Base-by-base conservation (phyloP, 2,113 vertebrate genomes). In the Antechinus stuartii region DNA sequence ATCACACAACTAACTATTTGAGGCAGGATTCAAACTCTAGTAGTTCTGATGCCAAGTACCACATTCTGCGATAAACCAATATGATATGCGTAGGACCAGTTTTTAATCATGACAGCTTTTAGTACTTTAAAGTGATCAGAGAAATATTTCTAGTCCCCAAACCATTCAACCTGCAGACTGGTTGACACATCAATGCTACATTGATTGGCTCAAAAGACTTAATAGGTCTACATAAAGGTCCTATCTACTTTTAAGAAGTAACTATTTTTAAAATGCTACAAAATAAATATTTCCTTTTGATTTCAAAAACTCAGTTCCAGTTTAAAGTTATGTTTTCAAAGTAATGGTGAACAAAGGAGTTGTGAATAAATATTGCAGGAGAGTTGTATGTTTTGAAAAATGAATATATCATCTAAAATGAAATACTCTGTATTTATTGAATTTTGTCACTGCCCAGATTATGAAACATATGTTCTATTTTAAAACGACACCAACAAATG, bases 401-500 rank as follows among this genome's bases (percentile, higher is more conserved):
- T 0, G 47, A 97, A 96, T 97, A 98, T 98, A 97, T 98, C 89
- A 96, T 97, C 97, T 96, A 90, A 97, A 97, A 98, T 98, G 95
- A 98, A 97, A 97, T 97, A 90, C 96, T 91, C 90, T 93, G 94
- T 94, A 96, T 84, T 98, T 98, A 98, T 96, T 97, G 94, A 93
- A 90, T 98, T 98, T 96, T 14, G 90, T 96, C 89, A 56, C 94
- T 97, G 96, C 96, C 96, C 97, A 97, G 96, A 98, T 97, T 98
- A 97, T 91, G 95, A 96, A 93, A 97, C 95, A 97, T 92, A 8
- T 97, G 96, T 98, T 97, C 94, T 98, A 96, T 97, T 92, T 54
- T 54, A 97, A 89, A 30, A 84, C 84, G 97, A 98, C 97, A 98
- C 98, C 97, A 98, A 98, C 97, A 98, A 97, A 96, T 94, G 97